Evolutionary conservation across 35 echinoderm and acorn worm genomes (phyloP).

Genomic region (Apostichopus japonicus): DNA sequence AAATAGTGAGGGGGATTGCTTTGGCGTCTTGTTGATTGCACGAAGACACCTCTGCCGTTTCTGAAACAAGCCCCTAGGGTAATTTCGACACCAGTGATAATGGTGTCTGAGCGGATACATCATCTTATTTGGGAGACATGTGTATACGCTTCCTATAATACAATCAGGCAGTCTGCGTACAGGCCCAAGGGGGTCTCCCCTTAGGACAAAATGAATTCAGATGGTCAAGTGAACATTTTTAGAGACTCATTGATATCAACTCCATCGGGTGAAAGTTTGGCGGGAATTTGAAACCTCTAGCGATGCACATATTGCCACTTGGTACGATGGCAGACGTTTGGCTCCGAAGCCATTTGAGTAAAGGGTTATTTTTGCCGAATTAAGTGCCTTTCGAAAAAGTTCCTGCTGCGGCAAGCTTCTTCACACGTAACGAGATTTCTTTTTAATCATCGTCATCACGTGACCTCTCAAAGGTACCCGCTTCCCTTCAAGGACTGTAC

Average conservation of each 20-base stretch:
- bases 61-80: slow-evolving; percentile 37
- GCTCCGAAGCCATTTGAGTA: slow-evolving; percentile 23
- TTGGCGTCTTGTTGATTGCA: slow-evolving; percentile 20
- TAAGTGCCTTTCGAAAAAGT: background rate
- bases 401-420: background rate
- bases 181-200: slow-evolving; percentile 11
- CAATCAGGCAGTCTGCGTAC: slow-evolving; percentile 26
- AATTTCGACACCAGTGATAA: slow-evolving; percentile 32
- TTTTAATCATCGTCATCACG: slow-evolving; percentile 7
- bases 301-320: slow-evolving; percentile 10
- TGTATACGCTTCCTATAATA: slow-evolving; percentile 1
- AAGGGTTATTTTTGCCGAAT: slow-evolving; percentile 3
- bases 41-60: slow-evolving; percentile 41
- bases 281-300: slow-evolving; percentile 36
- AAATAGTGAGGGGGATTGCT: background rate
- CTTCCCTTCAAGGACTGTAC: background rate
- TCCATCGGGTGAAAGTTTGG: slow-evolving; percentile 17
- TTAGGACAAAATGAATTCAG: background rate
- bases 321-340: slow-evolving; percentile 26
- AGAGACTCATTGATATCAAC: background rate
- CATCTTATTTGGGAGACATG: background rate
- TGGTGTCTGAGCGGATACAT: background rate
- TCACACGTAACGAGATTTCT: background rate
- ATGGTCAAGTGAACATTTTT: slow-evolving; percentile 22
- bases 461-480: background rate